A percentile compares a stretch with the other conserved stretches of the same genome.
These are phyloP conservation scores for Drosophila suboccidentalis DNA, from an alignment of 2,888 invertebrate species.

Conservation along the genomic window DNA sequence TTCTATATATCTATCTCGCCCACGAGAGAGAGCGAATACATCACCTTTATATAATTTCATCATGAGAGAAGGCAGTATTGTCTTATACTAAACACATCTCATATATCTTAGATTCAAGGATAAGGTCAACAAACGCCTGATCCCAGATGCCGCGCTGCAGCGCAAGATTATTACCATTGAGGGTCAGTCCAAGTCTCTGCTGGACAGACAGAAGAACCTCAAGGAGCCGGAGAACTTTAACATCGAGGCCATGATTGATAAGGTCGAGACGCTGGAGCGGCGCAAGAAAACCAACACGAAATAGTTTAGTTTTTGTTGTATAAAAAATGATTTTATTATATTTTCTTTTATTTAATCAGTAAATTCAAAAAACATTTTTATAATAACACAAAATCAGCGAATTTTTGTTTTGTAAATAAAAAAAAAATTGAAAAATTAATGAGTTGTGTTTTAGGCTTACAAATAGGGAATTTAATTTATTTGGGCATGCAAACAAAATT, in stretches of 20 bases:
- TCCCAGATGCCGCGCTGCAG: slow-evolving; percentile 67
- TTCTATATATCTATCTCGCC: too few species aligned
- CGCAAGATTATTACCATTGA: slow-evolving; percentile 64
- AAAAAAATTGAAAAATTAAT: slow-evolving; percentile 18
- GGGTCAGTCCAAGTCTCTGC: slow-evolving; percentile 65
- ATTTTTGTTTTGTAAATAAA: slow-evolving; percentile 5
- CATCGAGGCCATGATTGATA: slow-evolving; percentile 79
- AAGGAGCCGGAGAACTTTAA: slow-evolving; percentile 72
- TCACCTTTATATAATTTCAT: too few species aligned
- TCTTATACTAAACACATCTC: background rate
- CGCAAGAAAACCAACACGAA: slow-evolving; percentile 48
- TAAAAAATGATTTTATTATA: slow-evolving; percentile 66
- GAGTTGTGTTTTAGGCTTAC: slow-evolving; percentile 34
- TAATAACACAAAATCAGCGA: slow-evolving; percentile 48
- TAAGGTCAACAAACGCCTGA: slow-evolving; percentile 61
- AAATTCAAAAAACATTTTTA: slow-evolving; percentile 51
- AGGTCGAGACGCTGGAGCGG: slow-evolving; percentile 68
- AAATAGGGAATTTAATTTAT: slow-evolving; percentile 47
- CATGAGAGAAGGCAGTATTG: too few species aligned
- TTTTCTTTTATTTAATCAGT: slow-evolving; percentile 64
- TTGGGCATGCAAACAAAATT: slow-evolving; percentile 54
- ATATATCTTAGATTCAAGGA: slow-evolving; percentile 8
- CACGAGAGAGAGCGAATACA: too few species aligned
- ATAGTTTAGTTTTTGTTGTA: slow-evolving; percentile 41
- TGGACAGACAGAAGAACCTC: slow-evolving; percentile 65